phyloP scores from a whole-genome alignment of 2,888 invertebrate genomes.

The Villa cingulata region DNA sequence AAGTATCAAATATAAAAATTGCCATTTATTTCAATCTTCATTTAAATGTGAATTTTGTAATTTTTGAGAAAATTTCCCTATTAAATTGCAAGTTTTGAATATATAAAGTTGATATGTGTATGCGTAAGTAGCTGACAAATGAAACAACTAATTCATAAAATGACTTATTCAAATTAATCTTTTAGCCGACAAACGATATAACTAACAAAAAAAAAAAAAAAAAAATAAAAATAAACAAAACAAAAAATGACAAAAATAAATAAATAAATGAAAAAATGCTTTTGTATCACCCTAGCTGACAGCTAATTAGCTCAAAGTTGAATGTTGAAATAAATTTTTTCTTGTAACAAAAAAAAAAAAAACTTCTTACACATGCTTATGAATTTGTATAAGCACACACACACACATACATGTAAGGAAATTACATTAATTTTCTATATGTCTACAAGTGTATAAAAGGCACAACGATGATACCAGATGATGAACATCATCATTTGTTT shows the following conservation, averaged over 20 bases:
- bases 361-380: too few species aligned
- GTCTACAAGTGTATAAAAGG: too few species aligned
- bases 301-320: not conserved
- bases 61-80: not conserved
- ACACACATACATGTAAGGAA: too few species aligned
- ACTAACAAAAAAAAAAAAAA: not conserved
- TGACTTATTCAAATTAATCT: constrained; percentile 1
- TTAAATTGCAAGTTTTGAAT: too few species aligned
- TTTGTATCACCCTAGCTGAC: not conserved
- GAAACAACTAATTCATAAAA: not conserved
- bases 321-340: not conserved
- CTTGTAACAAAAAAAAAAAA: too few species aligned
- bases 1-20: not conserved
- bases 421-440: too few species aligned
- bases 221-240: not conserved
- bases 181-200: not conserved
- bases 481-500: too few species aligned
- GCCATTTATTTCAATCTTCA: too few species aligned
- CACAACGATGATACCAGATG: too few species aligned
- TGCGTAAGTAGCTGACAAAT: not conserved
- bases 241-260: not conserved
- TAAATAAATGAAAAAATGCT: not conserved
- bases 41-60: too few species aligned
- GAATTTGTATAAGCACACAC: too few species aligned
- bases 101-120: too few species aligned